Evolutionary conservation across 2,888 invertebrate genomes (phyloP), one percentile per base, ranked within the genome.

Genomic region (Alcis repandata): DNA sequence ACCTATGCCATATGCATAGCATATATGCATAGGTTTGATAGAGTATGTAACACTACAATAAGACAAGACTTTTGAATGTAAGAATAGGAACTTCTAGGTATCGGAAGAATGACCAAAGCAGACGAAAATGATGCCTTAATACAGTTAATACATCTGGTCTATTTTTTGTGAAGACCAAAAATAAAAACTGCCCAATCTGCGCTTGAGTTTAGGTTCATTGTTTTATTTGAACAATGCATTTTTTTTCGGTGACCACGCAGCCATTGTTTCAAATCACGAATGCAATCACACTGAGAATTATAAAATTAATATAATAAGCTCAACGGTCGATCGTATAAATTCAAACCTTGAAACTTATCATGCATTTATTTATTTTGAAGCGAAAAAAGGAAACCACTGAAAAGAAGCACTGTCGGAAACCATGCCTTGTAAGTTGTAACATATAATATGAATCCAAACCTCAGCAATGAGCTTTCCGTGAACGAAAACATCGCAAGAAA

Each of bases 201-300:
- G 33, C 45, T 20, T 48, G 17, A 40, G 17, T 52, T 17, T 22
- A 51, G 38, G 41, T 49, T 54, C 54, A 59, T 59, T 59, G 63
- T 59, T 54, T 64, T 48, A 11, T 59, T 53, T 36, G 46, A 58
- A 64, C 63, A 64, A 64, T 64, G 54, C 59, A 59, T 41, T 64
- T 59, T 59, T 51, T 57, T 48, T 40, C n/a, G 27, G 27, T 56
- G 41, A 43, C 40, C 49, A 49, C 46, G 40, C 41, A 22, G 15
- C 48, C 33, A 57, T 65, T 60, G 60, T 60, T 57, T 40, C 10
- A 65, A 45, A 22, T 45, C 36, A 46, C 40, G 27, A 36, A 22
- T 63, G 46, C 52, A 63, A 51, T 59, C 45, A 32, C 63, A 66
- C 57, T 58, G 59, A 17, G 54, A 60, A 20, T 19, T 49, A 49